Evolutionary conservation across 2,888 invertebrate species (phyloP).

Genomic region (Noctua comes): DNA sequence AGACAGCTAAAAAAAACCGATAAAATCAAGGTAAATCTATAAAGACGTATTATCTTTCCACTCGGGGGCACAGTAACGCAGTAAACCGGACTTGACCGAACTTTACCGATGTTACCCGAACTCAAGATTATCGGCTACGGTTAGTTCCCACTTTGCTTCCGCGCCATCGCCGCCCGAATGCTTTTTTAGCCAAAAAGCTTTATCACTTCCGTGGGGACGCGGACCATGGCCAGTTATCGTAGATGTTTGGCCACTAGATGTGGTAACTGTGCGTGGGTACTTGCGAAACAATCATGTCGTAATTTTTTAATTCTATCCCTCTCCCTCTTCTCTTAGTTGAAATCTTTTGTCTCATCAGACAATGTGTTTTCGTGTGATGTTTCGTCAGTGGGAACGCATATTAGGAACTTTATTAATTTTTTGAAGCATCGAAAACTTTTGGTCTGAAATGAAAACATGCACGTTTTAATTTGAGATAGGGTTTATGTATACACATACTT

Average conservation of each 20-base stretch:
- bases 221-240: constrained; percentile 75
- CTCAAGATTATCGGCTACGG: constrained; percentile 81
- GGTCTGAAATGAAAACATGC: background rate
- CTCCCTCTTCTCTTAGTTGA: background rate
- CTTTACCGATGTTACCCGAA: constrained; percentile 53
- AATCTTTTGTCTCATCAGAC: background rate
- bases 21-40: constrained; percentile 61
- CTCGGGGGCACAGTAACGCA: constrained; percentile 73
- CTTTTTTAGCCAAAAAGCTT: constrained; percentile 90
- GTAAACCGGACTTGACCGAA: constrained; percentile 62
- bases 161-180: constrained; percentile 86
- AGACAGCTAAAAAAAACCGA: background rate
- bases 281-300: background rate
- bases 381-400: background rate
- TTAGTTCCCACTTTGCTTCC: constrained; percentile 87
- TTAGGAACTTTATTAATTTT: background rate
- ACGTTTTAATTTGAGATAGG: background rate
- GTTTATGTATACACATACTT: background rate
- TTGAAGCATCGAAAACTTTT: background rate
- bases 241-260: constrained; percentile 71
- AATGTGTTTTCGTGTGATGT: background rate
- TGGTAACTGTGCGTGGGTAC: constrained; percentile 16
- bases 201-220: constrained; percentile 89
- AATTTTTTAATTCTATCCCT: background rate
- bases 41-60: constrained; percentile 79